Evolutionary conservation across 2,888 invertebrate species (phyloP).

Genomic region (Timema podura): DNA sequence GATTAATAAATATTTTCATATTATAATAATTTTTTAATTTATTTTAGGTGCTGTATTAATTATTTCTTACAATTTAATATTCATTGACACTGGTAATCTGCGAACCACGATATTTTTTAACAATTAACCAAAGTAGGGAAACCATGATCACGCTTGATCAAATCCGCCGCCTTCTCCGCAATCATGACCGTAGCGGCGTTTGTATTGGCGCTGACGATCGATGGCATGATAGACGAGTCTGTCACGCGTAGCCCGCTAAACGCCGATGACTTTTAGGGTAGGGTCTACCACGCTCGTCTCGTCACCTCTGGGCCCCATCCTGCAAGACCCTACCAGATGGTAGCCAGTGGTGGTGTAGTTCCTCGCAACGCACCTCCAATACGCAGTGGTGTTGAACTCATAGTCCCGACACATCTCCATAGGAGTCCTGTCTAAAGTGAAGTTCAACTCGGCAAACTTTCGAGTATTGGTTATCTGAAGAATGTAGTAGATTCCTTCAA

Average conservation of each 20-base stretch:
- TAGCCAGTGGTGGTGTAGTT: constrained; percentile 36
- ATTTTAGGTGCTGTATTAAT: too few relatives aligned
- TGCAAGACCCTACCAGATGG: constrained; percentile 38
- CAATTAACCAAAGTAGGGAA: too few relatives aligned
- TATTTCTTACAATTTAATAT: too few relatives aligned
- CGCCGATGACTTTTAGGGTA: constrained; percentile 53
- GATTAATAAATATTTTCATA: too few relatives aligned
- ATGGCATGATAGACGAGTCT: constrained; percentile 42
- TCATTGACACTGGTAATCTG: too few relatives aligned
- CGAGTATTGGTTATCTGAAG: background rate
- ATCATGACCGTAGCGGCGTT: background rate
- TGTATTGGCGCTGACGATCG: background rate
- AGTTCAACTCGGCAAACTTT: background rate
- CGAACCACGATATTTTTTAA: too few relatives aligned
- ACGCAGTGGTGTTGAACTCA: background rate
- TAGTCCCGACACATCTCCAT: background rate
- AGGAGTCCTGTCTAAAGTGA: background rate
- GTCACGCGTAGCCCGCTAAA: constrained; percentile 61
- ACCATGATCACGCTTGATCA: background rate
- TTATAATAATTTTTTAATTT: too few relatives aligned
- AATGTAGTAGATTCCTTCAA: background rate
- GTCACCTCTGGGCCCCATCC: constrained; percentile 42
- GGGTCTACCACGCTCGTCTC: constrained; percentile 44
- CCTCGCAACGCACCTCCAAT: constrained; percentile 61
- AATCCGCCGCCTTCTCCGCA: background rate